Evolutionary conservation across 2,888 invertebrate species (phyloP).

Genomic region (Nemurella pictetii): DNA sequence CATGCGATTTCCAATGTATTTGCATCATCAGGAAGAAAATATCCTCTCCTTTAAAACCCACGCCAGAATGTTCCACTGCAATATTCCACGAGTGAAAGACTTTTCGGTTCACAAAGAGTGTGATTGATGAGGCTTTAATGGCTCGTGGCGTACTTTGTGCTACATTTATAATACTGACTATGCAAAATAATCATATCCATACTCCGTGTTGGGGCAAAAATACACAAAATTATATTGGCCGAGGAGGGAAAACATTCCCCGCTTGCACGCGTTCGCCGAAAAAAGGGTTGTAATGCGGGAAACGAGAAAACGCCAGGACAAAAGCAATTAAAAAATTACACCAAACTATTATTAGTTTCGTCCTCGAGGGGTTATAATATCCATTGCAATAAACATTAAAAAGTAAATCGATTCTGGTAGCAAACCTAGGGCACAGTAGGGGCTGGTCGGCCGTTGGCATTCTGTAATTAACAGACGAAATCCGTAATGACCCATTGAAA

Average conservation of each 20-base stretch:
- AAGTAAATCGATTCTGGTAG: slow-evolving; percentile 19
- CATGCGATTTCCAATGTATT: neutral
- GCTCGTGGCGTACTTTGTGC: slow-evolving; percentile 23
- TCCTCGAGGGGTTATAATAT: slow-evolving; percentile 14
- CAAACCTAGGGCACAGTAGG: neutral
- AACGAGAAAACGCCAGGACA: neutral
- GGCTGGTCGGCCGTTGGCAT: neutral
- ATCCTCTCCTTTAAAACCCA: neutral
- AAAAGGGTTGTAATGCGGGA: neutral
- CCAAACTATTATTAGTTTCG: slow-evolving; percentile 26
- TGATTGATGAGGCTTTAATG: slow-evolving; percentile 27
- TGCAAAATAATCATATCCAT: slow-evolving; percentile 8
- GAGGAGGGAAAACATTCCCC: neutral
- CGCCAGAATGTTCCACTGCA: neutral
- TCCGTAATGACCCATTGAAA: slow-evolving; percentile 28
- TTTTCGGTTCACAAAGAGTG: neutral
- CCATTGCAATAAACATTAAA: slow-evolving; percentile 21
- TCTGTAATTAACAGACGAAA: slow-evolving; percentile 25
- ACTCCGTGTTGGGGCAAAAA: slow-evolving; percentile 3
- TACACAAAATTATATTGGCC: neutral
- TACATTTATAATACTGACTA: neutral
- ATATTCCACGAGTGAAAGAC: neutral
- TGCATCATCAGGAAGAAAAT: neutral
- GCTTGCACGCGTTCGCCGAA: neutral
- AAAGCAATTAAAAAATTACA: neutral